Evolutionary conservation across 2,113 vertebrate genomes (phyloP), one percentile per base, ranked within the genome.

Genomic region (Chaetodon auriga): DNA sequence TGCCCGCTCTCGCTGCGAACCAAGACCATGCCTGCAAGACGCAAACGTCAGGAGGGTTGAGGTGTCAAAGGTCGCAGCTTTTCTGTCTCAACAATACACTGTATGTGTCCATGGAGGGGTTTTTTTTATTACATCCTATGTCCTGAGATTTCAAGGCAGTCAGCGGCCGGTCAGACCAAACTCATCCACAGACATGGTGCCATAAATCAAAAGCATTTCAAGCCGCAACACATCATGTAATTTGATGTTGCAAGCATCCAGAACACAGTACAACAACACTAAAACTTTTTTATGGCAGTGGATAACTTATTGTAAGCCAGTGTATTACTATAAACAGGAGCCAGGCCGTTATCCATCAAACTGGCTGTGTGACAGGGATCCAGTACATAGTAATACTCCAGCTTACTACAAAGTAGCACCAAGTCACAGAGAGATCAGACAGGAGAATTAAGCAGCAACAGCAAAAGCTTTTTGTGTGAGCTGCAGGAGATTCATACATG

Each of bases 1-100:
- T 98, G 98, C 81, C 97, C 97, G 0, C 96, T 98, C 90, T 99
- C 98, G 6, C 97, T 98, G 23, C 97, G 96, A 83, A 99, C 96
- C 41, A 99, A 89, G 77, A 99, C 97, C 98, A 99, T 98, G 84
- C 98, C 97, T 99, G 92, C 25, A 76, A 85, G 45, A 88, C 41
- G 64, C 58, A 81, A 68, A 76, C 1, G 23, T 49, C 57, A 71
- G 12, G 25, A 11, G 6, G 41, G n/a, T 75, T 70, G 71, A 68
- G 7, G 36, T 45, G 46, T 75, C 51, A 73, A 58, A 77, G 49
- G 55, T 69, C 65, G 80, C 21, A 49, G 8, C 54, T 25, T 69
- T 54, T 54, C 48, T 73, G 36, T 60, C 13, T 53, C 35, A 38
- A 1, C 9, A 66, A 71, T 23, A 46, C 15, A 73, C 25, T 45